Evolutionary conservation across 2,888 invertebrate genomes (phyloP), one percentile per base, ranked within the genome.

Genomic region (Macaria liturata): DNA sequence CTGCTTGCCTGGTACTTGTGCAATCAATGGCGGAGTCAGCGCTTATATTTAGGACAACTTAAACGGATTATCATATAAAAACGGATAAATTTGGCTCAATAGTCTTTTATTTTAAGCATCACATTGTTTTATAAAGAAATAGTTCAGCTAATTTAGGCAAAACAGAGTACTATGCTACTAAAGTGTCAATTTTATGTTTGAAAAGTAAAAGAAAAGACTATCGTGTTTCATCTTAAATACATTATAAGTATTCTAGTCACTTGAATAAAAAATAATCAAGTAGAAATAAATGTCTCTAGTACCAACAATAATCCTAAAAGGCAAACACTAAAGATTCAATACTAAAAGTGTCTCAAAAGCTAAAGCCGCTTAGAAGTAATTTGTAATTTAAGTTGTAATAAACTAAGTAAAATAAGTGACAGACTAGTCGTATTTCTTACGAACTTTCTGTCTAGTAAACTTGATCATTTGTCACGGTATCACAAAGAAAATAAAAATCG

Each of bases 1-100:
- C 71, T 72, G 72, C 66, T 56, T 59, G n/a, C 65, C 60, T 72
- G 68, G 70, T 72, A 72, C 65, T 73, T 70, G 66, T 60, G 59
- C 58, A 64, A 66, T 68, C 63, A 66, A 54, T 48, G 40, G 20
- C 20, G 20, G 20, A 20, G 20, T 20, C 30, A 39, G 31, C 42
- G 32, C 42, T 51, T 59, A 30, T 57, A 31, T 39, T 9, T 40
- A 43, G 1, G 8, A 20, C 20, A 20, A 20, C 20, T 20, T 20
- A 20, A 20, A 20, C 20, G 20, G 20, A 20, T 20, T 20, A 20
- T 20, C 20, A 20, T 20, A 20, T 20, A 20, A 20, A 20, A 20
- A 20, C 20, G 20, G 20, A 20, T 20, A 20, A 20, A 20, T 20
- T 20, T 20, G 2, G 20, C 20, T 20, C 20, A 20, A 2, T 20